Percentiles rank a stretch among this genome's conserved stretches.
phyloP scores from a whole-genome alignment of 1,140 invertebrate species.

The Colletes gigas region DNA sequence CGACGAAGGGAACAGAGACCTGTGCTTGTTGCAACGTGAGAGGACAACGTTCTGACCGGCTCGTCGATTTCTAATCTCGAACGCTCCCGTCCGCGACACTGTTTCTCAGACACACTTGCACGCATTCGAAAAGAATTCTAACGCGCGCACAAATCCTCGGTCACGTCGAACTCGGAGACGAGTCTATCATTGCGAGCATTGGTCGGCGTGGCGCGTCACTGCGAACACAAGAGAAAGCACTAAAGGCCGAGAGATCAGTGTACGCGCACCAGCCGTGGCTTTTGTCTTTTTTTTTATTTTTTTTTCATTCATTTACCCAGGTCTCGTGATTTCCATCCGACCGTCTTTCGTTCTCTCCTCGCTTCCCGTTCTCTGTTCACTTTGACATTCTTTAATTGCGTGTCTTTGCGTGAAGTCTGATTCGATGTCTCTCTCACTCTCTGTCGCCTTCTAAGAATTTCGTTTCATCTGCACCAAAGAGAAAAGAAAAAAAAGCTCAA shows the following conservation, averaged over 20 bases:
- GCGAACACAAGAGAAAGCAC: conserved; percentile 75
- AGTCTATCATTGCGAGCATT: conserved; percentile 45
- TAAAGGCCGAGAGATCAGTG: conserved; percentile 73
- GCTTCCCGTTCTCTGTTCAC: conserved; percentile 14
- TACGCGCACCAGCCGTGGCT: conserved; percentile 48
- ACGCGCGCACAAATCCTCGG: neutral
- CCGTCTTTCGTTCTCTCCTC: conserved; percentile 12
- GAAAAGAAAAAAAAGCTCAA: conserved; percentile 30
- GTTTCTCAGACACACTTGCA: neutral
- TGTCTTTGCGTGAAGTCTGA: conserved; percentile 51
- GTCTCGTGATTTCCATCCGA: conserved; percentile 23
- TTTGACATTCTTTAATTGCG: conserved; percentile 32
- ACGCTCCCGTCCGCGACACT: neutral
- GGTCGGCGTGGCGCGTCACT: conserved; percentile 71
- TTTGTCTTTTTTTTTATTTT: neutral
- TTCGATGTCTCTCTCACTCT: conserved; percentile 62
- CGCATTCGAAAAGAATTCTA: conserved; percentile 41
- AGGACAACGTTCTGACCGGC: conserved; percentile 30
- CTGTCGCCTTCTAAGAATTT: conserved; percentile 66
- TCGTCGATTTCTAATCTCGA: conserved; percentile 29
- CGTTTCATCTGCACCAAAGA: conserved; percentile 63
- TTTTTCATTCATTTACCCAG: conserved; percentile 29
- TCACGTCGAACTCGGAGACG: conserved; percentile 18
- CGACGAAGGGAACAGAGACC: conserved; percentile 58
- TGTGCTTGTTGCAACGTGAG: conserved; percentile 78